Evolutionary conservation across 2,113 vertebrate genomes (phyloP).

Genomic region (Siniperca knerii): DNA sequence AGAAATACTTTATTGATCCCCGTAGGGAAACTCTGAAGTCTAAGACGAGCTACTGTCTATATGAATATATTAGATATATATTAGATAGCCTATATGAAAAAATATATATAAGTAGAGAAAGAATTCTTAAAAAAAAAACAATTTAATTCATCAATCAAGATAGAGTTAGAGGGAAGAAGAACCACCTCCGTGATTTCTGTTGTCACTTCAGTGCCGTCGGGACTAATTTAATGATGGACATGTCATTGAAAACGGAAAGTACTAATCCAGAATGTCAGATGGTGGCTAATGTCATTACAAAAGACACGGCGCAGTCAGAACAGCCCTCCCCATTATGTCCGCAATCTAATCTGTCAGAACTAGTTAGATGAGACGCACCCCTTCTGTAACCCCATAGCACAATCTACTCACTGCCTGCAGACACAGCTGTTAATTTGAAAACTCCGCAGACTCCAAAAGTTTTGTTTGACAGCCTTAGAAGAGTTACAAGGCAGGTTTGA

Average conservation of each 20-base stretch:
- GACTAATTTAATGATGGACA: slow-evolving; percentile 72
- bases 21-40: no score
- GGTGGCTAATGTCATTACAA: slow-evolving; percentile 76
- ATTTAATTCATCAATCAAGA: background rate
- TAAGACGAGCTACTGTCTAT: no score
- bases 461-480: slow-evolving; percentile 62
- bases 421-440: slow-evolving; percentile 61
- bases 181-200: slow-evolving; percentile 50
- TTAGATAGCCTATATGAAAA: background rate
- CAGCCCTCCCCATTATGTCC: slow-evolving; percentile 71
- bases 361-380: slow-evolving; percentile 64
- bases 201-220: slow-evolving; percentile 58
- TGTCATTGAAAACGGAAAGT: slow-evolving; percentile 70
- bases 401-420: slow-evolving; percentile 55
- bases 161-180: slow-evolving; percentile 15
- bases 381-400: slow-evolving; percentile 41
- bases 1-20: no score
- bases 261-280: slow-evolving; percentile 80
- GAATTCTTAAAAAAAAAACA: background rate
- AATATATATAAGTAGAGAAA: background rate
- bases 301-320: slow-evolving; percentile 64
- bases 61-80: no score
- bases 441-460: slow-evolving; percentile 66
- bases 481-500: slow-evolving; percentile 57
- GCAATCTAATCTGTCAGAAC: slow-evolving; percentile 75